phyloP scores from a whole-genome alignment of 2,888 invertebrate genomes.

The Cephus pulcher region DNA sequence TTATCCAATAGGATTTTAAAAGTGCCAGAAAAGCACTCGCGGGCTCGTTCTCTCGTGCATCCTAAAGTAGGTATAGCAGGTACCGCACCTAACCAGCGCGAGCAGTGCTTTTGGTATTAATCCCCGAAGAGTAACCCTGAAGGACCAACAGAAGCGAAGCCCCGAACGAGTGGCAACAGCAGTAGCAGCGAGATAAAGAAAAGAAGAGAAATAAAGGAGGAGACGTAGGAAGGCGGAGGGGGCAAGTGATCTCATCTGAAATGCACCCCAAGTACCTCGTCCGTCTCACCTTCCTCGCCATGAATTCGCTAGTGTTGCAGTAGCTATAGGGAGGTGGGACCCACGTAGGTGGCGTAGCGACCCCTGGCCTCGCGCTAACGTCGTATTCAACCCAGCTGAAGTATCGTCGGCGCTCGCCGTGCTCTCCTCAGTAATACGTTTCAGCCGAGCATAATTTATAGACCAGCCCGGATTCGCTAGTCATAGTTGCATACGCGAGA shows the following conservation, averaged over 20 bases:
- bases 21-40: background rate
- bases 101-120: slow-evolving; percentile 8
- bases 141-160: background rate
- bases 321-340: background rate
- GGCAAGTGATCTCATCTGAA: slow-evolving; percentile 30
- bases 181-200: background rate
- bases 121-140: slow-evolving; percentile 12
- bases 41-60: background rate
- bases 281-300: slow-evolving; percentile 28
- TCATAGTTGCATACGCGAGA: background rate
- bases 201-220: background rate
- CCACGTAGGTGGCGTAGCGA: background rate
- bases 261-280: slow-evolving; percentile 40
- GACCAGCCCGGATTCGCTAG: background rate
- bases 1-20: background rate
- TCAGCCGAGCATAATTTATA: slow-evolving; percentile 19
- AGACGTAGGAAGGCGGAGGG: background rate
- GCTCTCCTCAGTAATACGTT: slow-evolving; percentile 6
- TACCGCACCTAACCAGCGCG: background rate
- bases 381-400: slow-evolving; percentile 8
- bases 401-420: background rate
- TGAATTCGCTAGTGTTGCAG: slow-evolving; percentile 13
- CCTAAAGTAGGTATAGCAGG: background rate
- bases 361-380: background rate
- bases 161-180: background rate